These are phyloP conservation scores for Heliocidaris tuberculata DNA, from an alignment of 35 echinoderm and acorn worm species.

Conservation along the genomic window DNA sequence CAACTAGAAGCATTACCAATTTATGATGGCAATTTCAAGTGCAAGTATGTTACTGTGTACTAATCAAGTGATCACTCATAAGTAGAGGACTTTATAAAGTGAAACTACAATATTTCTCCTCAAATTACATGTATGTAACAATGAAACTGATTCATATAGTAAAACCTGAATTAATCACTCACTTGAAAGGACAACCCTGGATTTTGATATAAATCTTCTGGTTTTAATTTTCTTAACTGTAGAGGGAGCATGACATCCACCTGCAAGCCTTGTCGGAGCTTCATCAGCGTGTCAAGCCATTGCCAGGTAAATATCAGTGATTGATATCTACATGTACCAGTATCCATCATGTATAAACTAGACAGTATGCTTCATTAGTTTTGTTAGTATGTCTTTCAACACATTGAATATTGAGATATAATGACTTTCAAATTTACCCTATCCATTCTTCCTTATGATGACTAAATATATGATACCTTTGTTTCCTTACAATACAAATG, in stretches of 20 bases:
- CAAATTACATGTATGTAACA: background rate
- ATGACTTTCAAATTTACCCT: background rate
- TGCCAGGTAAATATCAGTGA: constrained; percentile 66
- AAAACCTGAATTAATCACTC: background rate
- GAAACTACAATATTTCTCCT: background rate
- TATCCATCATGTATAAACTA: background rate
- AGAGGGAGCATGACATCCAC: constrained; percentile 85
- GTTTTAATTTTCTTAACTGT: constrained; percentile 39
- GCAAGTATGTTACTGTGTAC: background rate
- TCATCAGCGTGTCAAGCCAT: constrained; percentile 71
- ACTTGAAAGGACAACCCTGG: background rate
- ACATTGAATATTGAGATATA: background rate
- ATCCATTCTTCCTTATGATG: background rate
- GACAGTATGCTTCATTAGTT: background rate
- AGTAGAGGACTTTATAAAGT: background rate
- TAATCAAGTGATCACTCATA: too few relatives aligned
- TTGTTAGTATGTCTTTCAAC: background rate
- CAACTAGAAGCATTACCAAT: too few relatives aligned
- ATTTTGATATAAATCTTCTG: background rate
- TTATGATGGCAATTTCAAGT: too few relatives aligned
- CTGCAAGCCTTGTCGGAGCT: constrained; percentile 81
- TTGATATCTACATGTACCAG: background rate
- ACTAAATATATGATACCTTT: background rate
- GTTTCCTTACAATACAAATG: background rate
- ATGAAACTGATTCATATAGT: background rate